phyloP scores from a whole-genome alignment of 2,113 vertebrate genomes.

The Gopherus evgoodei region DNA sequence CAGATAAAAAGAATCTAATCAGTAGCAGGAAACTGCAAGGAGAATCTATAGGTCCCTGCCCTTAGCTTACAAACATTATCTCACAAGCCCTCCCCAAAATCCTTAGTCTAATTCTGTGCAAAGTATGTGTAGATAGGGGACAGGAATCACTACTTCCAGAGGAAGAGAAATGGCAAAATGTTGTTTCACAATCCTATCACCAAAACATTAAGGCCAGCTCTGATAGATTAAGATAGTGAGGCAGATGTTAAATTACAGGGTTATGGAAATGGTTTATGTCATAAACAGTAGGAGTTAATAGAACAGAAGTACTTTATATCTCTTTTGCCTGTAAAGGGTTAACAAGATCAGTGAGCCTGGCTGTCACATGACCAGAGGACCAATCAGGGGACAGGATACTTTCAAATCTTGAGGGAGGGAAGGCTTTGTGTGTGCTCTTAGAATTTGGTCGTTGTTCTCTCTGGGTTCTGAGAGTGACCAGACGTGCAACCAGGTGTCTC shows the following conservation, averaged over 20 bases:
- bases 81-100: not conserved
- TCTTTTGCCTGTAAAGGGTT: no score
- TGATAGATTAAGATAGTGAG: not conserved
- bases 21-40: not conserved
- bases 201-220: not conserved
- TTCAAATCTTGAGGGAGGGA: no score
- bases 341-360: no score
- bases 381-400: no score
- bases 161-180: not conserved
- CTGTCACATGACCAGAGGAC: no score
- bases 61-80: not conserved
- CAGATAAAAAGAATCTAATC: not conserved
- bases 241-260: not conserved
- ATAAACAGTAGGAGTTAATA: no score
- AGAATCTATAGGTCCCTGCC: not conserved
- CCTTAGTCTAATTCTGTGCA: not conserved
- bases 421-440: no score
- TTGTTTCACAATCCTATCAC: not conserved
- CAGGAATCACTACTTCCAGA: not conserved
- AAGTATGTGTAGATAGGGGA: not conserved
- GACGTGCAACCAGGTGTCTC: no score
- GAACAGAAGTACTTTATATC: no score
- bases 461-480: no score
- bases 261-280: not conserved
- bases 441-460: no score